Evolutionary conservation across 2,888 invertebrate species (phyloP).

Genomic region (Cryptocephalus moraei): DNA sequence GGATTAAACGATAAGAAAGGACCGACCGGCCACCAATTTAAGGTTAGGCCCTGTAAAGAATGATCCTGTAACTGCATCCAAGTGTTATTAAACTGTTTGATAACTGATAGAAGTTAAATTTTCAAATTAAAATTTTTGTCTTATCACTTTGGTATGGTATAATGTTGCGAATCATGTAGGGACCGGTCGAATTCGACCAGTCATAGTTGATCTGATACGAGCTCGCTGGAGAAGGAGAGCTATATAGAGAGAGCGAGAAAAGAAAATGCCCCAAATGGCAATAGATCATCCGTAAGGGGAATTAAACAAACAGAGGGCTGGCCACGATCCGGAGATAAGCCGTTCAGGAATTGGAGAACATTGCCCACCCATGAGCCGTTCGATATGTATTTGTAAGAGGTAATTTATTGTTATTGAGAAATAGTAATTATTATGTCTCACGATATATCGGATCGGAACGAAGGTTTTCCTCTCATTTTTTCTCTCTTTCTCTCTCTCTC

Average conservation of each 20-base stretch:
- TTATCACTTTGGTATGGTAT: too few relatives aligned
- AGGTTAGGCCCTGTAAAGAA: too few relatives aligned
- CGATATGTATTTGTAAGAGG: slow-evolving; percentile 24
- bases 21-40: too few relatives aligned
- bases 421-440: slow-evolving; percentile 33
- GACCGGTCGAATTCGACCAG: background rate
- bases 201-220: background rate
- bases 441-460: too few relatives aligned
- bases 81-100: too few relatives aligned
- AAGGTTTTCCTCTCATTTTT: too few relatives aligned
- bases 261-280: slow-evolving; percentile 18
- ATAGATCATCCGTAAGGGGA: slow-evolving; percentile 25
- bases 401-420: slow-evolving; percentile 33
- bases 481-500: too few relatives aligned
- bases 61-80: too few relatives aligned
- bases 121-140: too few relatives aligned
- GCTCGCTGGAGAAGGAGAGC: too few relatives aligned
- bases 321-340: slow-evolving; percentile 28
- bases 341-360: slow-evolving; percentile 32
- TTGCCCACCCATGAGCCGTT: slow-evolving; percentile 35
- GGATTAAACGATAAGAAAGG: too few relatives aligned
- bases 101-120: too few relatives aligned
- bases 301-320: slow-evolving; percentile 34
- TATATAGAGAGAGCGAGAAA: slow-evolving; percentile 1
- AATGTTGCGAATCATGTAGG: background rate